Conservation (phyloP, 2,113 vertebrate genomes). For the Ctenodactylus gundi region DNA sequence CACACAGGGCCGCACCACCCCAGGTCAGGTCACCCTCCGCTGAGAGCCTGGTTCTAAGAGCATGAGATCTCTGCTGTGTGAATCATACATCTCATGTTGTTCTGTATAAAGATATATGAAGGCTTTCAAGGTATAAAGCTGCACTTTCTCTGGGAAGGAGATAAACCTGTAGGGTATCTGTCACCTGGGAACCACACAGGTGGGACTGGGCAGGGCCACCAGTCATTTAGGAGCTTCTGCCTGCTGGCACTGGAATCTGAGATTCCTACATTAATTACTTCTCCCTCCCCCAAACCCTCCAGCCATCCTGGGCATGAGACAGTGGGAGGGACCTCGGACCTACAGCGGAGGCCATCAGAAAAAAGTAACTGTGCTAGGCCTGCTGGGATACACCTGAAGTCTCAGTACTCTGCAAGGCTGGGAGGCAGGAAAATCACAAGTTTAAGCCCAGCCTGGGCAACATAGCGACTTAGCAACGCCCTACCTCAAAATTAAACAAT, state of each 20-base stretch:
- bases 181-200: not conserved
- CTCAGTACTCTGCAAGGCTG: not conserved
- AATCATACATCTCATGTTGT: not conserved
- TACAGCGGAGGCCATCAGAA: not conserved
- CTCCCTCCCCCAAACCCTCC: too few relatives aligned
- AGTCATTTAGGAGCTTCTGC: not conserved
- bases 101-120: not conserved
- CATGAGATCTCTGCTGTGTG: not conserved
- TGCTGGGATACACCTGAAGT: not conserved
- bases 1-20: not conserved
- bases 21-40: not conserved
- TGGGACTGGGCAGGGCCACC: not conserved
- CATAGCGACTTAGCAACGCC: too few relatives aligned
- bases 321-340: too few relatives aligned
- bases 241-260: not conserved
- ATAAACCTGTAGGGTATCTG: not conserved
- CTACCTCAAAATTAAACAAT: not conserved
- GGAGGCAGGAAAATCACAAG: not conserved
- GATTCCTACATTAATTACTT: not conserved
- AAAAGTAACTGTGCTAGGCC: rapidly evolving
- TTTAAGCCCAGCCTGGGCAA: not conserved
- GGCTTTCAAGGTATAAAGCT: not conserved
- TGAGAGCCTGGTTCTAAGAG: not conserved
- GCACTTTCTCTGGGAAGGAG: too few relatives aligned
- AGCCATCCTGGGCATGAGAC: not conserved